Evolutionary conservation across 2,113 vertebrate genomes (phyloP), one percentile per base, ranked within the genome.

Genomic region (Pantherophis guttatus): DNA sequence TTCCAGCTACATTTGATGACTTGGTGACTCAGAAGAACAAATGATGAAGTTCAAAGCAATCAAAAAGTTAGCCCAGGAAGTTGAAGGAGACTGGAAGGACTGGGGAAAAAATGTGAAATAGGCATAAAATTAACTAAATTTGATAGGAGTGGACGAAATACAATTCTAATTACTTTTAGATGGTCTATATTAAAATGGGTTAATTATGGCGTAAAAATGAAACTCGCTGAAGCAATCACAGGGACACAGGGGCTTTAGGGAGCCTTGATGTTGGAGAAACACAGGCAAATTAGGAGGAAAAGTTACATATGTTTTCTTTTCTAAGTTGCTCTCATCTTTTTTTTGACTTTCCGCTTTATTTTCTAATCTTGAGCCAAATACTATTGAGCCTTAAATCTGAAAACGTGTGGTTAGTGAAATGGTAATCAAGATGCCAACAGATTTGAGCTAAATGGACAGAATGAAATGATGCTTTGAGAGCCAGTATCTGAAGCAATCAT

Each of bases 101-200:
- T 39, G 75, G 21, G 39, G 39, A 24, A 62, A 58, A 5, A 91
- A 86, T 91, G 90, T 93, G 94, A 93, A 95, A 94, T 95, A 90
- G n/a, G 65, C 89, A 93, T 94, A 92, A 94, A 94, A 94, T 94
- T 58, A 91, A 53, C 93, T 52, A 90, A 95, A 93, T 29, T 54
- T 90, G 54, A 75, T 93, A 91, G 52, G 91, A 93, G 92, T 86
- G 87, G 94, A 94, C 52, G 33, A 89, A 90, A 86, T 95, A 44
- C 92, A 65, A 89, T 75, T 96, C 94, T 94, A 96, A 95, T 96
- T 95, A 88, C 48, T 93, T n/a, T 85, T 94, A 91, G 53, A 23
- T 86, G 88, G 81, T 92, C 75, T 88, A 57, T 85, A 70, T 95
- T 92, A 90, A 94, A 88, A 50, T 81, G 59, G 48, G 81, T 95